Base-by-base conservation (phyloP, 2,888 invertebrate genomes). In the Cheiracanthium punctorium region DNA sequence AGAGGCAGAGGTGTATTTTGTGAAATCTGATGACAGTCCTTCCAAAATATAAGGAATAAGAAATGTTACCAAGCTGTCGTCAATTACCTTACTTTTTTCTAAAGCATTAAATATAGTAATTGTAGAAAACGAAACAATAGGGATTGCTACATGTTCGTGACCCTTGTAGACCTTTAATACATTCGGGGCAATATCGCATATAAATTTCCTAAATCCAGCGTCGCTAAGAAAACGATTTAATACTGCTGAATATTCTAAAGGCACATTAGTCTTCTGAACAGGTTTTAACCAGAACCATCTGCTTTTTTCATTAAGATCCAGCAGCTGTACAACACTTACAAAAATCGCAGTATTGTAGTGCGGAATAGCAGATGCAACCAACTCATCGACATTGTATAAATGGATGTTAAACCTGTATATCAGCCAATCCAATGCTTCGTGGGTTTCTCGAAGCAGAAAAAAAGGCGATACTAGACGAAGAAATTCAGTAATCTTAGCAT, bases 401-500 rank as follows among this genome's bases (percentile, higher is more conserved):
- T 99, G 96, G 87, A 99, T 95, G 89, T 95, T 94, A 91, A 95
- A 98, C 89, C 98, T 94, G 90, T 96, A 94, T 69, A 99, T 94
- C 1, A 99, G 93, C 98, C 98, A 99, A 93, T 99, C 99, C 70
- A 99, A 91, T 0, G 97, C 95, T 93, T 98, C 96, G 89, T 98
- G 97, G 0, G 97, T 94, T 8, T 95, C 94, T 90, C 95, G 95
- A 0, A 97, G 92, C 73, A 97, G 93, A 89, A 99, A 95, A 91
- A 97, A 98, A 0, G 99, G 99, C 0, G 97, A 96, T 4, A 98
- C 52, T 30, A 89, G 67, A 1, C 95, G 92, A 0, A 99, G 92
- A 92, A 98, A 98, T 88, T 94, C 94, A 77, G 94, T 94, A 29
- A 99, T 95, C 2, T 93, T 93, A 52, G 93, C 93, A 92, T 98